Evolutionary conservation across 92 coral and sea anemone species (phyloP).

Genomic region (Desmophyllum pertusum): DNA sequence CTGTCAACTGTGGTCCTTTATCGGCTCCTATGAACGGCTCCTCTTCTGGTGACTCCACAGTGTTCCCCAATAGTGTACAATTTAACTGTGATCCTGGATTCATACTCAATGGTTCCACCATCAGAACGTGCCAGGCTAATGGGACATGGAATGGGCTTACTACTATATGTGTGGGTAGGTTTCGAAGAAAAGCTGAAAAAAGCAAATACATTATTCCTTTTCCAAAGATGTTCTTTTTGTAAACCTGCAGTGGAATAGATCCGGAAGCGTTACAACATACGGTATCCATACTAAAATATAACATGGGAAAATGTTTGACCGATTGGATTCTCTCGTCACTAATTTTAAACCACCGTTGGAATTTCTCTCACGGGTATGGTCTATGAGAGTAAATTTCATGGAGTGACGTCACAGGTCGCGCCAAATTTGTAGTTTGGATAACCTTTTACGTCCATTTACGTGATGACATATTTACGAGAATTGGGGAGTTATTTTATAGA

Average conservation of each 20-base stretch:
- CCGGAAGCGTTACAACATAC: neutral
- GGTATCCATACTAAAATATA: neutral
- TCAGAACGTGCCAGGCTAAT: slow-evolving; percentile 21
- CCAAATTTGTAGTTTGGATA: neutral
- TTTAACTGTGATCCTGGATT: slow-evolving; percentile 29
- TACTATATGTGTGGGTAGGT: slow-evolving; percentile 17
- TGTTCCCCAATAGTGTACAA: slow-evolving; percentile 49
- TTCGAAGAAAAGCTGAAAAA: neutral
- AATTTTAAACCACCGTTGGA: neutral
- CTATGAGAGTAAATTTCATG: neutral
- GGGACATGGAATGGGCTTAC: slow-evolving; percentile 62
- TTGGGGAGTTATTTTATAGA: too few relatives aligned
- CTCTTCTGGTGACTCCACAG: slow-evolving; percentile 13
- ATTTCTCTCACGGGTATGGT: too few relatives aligned
- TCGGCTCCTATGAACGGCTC: slow-evolving; percentile 21
- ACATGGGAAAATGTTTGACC: neutral
- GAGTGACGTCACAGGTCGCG: neutral
- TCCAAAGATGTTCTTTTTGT: neutral
- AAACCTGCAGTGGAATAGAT: neutral
- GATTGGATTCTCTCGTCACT: neutral
- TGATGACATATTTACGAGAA: neutral
- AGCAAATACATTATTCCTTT: neutral
- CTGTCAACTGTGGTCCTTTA: slow-evolving; percentile 55
- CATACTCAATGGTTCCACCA: slow-evolving; percentile 27
- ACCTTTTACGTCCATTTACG: neutral